phyloP scores from a whole-genome alignment of 2,113 vertebrate species.

The Mixornis gularis region DNA sequence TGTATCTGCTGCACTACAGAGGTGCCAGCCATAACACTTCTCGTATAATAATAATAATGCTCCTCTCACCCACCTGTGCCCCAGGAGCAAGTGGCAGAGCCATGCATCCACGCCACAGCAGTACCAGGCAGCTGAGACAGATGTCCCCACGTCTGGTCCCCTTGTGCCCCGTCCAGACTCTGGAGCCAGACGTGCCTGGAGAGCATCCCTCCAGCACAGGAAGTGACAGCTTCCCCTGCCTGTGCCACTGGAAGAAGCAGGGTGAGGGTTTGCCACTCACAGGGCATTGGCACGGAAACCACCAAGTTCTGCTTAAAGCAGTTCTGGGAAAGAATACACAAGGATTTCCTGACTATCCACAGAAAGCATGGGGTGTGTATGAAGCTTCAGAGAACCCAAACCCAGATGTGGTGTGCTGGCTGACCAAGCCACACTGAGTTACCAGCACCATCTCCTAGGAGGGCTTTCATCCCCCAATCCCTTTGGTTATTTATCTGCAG shows the following conservation, averaged over 20 bases:
- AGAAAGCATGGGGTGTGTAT: fast-evolving
- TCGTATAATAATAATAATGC: too few relatives aligned
- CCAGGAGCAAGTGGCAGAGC: background rate
- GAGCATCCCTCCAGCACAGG: background rate
- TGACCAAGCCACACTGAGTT: fast-evolving
- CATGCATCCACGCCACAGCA: background rate
- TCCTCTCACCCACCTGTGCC: background rate
- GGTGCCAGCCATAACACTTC: background rate
- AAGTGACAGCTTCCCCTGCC: background rate
- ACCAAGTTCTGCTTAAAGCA: background rate
- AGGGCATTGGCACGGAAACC: fast-evolving
- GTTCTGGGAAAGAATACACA: fast-evolving
- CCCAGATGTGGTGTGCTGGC: fast-evolving
- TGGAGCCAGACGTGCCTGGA: background rate
- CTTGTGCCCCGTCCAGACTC: background rate
- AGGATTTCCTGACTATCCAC: background rate
- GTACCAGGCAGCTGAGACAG: background rate
- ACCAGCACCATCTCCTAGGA: fast-evolving
- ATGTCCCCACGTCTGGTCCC: background rate
- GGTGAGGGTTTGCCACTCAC: background rate
- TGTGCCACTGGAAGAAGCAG: background rate
- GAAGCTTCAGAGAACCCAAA: background rate
- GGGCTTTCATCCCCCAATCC: background rate
- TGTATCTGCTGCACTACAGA: background rate
- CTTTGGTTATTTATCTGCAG: too few relatives aligned